Percentiles rank a stretch among this genome's conserved stretches.
Conservation (phyloP, 2,113 vertebrate genomes). For the Cichladusa arquata region DNA sequence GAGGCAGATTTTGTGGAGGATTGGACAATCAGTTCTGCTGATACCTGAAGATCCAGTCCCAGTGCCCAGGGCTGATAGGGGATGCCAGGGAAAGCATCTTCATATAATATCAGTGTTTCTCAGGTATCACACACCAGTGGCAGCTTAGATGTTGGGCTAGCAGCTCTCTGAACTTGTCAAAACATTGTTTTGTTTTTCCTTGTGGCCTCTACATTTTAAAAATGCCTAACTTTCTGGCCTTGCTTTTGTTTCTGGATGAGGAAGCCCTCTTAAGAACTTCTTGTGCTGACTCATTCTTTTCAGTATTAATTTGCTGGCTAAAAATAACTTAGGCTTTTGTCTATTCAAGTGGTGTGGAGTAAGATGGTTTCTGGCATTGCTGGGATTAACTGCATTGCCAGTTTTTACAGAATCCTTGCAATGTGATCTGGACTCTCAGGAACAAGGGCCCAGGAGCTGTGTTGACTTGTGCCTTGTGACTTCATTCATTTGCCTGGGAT, state of each 20-base stretch:
- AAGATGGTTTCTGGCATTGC: background rate
- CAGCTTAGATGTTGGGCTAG: background rate
- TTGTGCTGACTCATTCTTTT: constrained; percentile 30
- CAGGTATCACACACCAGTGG: background rate
- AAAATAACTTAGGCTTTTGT: constrained; percentile 54
- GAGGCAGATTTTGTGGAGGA: background rate
- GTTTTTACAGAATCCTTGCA: constrained; percentile 15
- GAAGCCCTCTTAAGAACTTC: background rate
- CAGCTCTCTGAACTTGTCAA: background rate
- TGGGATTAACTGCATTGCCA: background rate
- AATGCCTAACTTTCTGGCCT: background rate
- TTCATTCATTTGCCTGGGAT: background rate
- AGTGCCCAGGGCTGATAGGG: background rate
- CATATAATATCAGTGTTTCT: background rate
- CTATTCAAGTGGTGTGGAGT: background rate
- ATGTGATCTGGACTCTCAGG: background rate
- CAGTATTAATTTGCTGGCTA: constrained; percentile 52
- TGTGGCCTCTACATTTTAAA: background rate
- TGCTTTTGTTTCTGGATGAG: background rate
- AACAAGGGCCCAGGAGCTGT: background rate
- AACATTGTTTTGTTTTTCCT: background rate
- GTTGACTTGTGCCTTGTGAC: background rate
- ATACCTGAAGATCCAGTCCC: background rate
- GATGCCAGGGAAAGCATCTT: background rate
- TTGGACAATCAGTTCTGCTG: background rate